These are phyloP conservation scores for Drosophila triauraria DNA, from an alignment of 1,140 invertebrate species.

Conservation along the genomic window DNA sequence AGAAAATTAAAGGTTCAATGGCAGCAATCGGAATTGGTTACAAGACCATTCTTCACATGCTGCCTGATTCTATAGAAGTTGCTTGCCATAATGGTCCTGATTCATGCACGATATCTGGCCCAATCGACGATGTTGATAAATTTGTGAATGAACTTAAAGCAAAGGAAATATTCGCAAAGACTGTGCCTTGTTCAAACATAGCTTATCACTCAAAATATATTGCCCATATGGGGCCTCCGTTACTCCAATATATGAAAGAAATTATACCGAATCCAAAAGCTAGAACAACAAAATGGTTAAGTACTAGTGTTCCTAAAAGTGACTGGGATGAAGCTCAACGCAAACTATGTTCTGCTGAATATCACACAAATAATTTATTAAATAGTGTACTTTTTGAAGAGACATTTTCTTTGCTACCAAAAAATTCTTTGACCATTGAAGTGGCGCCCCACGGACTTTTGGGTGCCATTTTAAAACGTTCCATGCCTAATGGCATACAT, in stretches of 20 bases:
- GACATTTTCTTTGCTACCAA: conserved; percentile 90
- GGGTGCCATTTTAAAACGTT: conserved; percentile 89
- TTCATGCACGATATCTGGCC: conserved; percentile 94
- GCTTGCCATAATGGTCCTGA: conserved; percentile 95
- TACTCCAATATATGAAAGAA: conserved; percentile 90
- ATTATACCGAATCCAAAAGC: conserved; percentile 89
- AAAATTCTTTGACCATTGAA: conserved; percentile 91
- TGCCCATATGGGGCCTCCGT: conserved; percentile 89
- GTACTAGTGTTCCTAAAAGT: conserved; percentile 92
- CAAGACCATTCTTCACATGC: conserved; percentile 86
- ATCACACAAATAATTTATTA: conserved; percentile 96
- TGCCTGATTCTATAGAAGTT: conserved; percentile 90
- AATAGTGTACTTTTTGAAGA: conserved; percentile 95
- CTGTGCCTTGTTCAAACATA: conserved; percentile 92
- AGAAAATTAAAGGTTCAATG: conserved; percentile 93
- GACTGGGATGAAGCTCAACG: conserved; percentile 90
- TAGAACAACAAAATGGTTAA: conserved; percentile 93
- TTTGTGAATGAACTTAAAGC: conserved; percentile 90
- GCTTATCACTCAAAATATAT: conserved; percentile 95
- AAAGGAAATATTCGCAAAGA: conserved; percentile 92
- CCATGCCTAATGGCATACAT: conserved; percentile 87
- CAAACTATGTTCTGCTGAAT: conserved; percentile 93
- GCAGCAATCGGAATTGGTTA: conserved; percentile 91
- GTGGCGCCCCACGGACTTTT: conserved; percentile 94
- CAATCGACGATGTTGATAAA: conserved; percentile 88